Evolutionary conservation across 2,797 vertebrate genomes (phyloP).

Genomic region (Neosilurus mollespiculum): DNA sequence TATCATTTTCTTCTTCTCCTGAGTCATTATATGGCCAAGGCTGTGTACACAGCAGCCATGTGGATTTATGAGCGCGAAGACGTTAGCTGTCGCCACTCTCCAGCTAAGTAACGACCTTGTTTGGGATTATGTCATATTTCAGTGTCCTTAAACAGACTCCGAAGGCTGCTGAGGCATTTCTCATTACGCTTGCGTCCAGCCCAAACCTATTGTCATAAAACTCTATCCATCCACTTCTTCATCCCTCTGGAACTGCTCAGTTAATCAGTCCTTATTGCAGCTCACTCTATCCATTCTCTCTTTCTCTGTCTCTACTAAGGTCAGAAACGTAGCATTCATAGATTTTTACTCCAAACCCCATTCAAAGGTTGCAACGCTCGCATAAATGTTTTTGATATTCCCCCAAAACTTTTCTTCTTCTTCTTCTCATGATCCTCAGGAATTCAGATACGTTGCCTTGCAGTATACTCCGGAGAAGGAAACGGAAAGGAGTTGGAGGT

Average conservation of each 20-base stretch:
- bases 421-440: not conserved
- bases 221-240: not conserved
- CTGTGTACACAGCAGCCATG: conserved; percentile 28
- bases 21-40: conserved; percentile 2
- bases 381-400: not conserved
- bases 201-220: not conserved
- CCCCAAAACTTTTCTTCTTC: not conserved
- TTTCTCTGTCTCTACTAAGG: not conserved
- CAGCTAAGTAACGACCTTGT: conserved; percentile 31
- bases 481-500: not conserved
- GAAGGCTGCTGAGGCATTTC: conserved; percentile 36
- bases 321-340: not conserved
- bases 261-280: not conserved
- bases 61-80: conserved; percentile 37
- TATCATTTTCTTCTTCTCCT: not conserved
- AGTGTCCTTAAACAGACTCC: not conserved
- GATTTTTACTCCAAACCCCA: too few species aligned
- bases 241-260: not conserved
- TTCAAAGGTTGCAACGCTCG: not conserved
- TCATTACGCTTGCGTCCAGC: not conserved
- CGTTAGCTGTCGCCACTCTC: conserved; percentile 1
- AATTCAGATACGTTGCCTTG: not conserved
- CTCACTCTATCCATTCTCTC: not conserved
- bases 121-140: conserved; percentile 45
- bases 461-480: not conserved